A percentile compares a stretch with the other conserved stretches of the same genome.
Evolutionary conservation across 2,888 invertebrate species (phyloP).

Genomic region (Nymphalis c-album): DNA sequence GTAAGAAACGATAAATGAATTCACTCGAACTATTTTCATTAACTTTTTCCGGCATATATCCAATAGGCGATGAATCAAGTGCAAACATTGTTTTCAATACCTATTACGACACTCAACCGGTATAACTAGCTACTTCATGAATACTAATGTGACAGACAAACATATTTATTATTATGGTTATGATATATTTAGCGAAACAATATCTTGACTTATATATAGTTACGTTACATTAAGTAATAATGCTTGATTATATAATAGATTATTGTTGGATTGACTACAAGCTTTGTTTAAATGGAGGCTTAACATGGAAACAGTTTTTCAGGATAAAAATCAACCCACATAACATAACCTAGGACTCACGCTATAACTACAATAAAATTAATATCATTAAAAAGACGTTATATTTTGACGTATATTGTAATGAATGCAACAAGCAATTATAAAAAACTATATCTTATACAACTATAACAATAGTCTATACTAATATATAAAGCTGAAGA

Average conservation of each 20-base stretch:
- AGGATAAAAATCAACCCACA: too few relatives aligned
- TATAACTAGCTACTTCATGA: conserved; percentile 16
- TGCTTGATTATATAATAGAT: neutral
- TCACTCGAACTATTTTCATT: neutral
- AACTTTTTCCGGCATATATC: neutral
- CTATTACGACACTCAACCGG: conserved; percentile 19
- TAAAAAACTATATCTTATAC: too few relatives aligned
- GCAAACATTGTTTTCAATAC: conserved; percentile 23
- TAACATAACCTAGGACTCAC: too few relatives aligned
- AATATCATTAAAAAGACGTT: too few relatives aligned
- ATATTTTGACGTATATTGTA: too few relatives aligned
- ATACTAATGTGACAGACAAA: conserved; percentile 22
- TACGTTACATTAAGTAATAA: neutral
- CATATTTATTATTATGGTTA: conserved; percentile 5
- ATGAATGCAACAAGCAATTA: too few relatives aligned
- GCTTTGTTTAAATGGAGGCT: too few relatives aligned
- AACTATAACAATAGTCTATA: too few relatives aligned
- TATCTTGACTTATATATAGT: conserved; percentile 5
- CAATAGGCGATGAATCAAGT: conserved; percentile 26
- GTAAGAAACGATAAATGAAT: neutral
- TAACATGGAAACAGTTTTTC: too few relatives aligned
- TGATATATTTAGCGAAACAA: conserved; percentile 26
- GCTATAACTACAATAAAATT: too few relatives aligned
- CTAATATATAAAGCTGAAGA: too few relatives aligned
- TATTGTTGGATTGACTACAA: neutral